Evolutionary conservation across 2,888 invertebrate genomes (phyloP), one percentile per base, ranked within the genome.

Genomic region (Cheilosia pagana): DNA sequence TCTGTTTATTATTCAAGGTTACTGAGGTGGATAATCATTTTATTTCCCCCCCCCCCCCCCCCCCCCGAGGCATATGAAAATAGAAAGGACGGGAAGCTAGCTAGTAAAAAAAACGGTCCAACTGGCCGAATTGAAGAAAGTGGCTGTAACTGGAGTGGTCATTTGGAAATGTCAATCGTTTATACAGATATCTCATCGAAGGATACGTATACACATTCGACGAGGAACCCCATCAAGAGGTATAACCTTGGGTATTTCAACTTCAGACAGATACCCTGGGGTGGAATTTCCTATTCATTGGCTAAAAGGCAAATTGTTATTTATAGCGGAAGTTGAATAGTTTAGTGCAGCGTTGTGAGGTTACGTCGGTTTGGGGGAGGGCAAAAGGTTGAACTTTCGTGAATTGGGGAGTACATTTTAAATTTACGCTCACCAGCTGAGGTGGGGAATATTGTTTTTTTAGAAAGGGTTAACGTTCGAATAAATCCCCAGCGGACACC

Each of bases 261-360:
- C 53, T 28, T 70, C 68, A 79, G 59, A 70, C 63, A 74, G n/a
- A 59, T 31, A 70, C 60, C 45, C 62, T 57, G 3, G 63, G 67
- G 72, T 52, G 6, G 52, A 52, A 60, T 79, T 74, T 79, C 52
- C 52, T 63, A 68, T 75, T 79, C 74, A 75, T 50, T 70, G 70
- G 43, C 39, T 57, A 57, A 35, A 50, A 48, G 57, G 52, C 52
- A 41, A 52, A 68, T 28, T 63, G 55, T 63, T 78, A 83, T 83
- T 83, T 78, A 83, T 83, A 83, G 68, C 25, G 31, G 8, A 45
- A 63, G 74, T 74, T 63, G 43, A 74, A 63, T 63, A 63, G 68
- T 68, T 70, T 45, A 43, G n/a, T 67, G 16, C 25, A 3, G 16
- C 12, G 16, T n/a, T 35, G 35, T 10, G 31, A 12, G 19, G 21